These are phyloP conservation scores for Invenusta paracnida DNA, from an alignment of 2,888 invertebrate genomes.

Conservation along the genomic window DNA sequence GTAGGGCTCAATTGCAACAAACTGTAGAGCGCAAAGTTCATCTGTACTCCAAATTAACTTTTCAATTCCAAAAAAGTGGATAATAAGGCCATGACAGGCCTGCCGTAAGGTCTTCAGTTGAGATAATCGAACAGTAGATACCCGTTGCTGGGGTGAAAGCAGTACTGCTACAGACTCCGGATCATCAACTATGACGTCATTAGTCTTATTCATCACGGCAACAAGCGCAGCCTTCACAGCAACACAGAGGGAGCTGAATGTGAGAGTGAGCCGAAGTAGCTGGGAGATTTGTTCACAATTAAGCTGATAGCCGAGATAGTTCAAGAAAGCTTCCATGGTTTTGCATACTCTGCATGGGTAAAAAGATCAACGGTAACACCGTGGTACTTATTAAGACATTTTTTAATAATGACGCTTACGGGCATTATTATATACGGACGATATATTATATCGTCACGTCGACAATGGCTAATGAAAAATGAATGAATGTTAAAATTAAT, in stretches of 20 bases:
- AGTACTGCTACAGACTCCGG: not conserved
- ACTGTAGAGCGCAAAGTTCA: not conserved
- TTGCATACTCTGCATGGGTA: not conserved
- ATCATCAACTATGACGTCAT: not conserved
- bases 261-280: not conserved
- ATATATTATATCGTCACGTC: no score
- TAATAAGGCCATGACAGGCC: not conserved
- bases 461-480: no score
- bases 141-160: not conserved
- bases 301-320: not conserved
- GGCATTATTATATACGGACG: no score
- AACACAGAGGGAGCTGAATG: not conserved
- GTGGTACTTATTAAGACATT: no score
- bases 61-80: not conserved
- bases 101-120: not conserved
- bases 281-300: not conserved
- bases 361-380: no score
- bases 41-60: not conserved
- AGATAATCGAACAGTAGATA: not conserved
- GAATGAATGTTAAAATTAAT: no score
- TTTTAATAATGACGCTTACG: no score
- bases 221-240: not conserved
- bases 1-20: not conserved
- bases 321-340: not conserved
- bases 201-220: not conserved